These are phyloP conservation scores for Lasioglossum leucozonium DNA, from an alignment of 2,888 invertebrate genomes.

Conservation along the genomic window DNA sequence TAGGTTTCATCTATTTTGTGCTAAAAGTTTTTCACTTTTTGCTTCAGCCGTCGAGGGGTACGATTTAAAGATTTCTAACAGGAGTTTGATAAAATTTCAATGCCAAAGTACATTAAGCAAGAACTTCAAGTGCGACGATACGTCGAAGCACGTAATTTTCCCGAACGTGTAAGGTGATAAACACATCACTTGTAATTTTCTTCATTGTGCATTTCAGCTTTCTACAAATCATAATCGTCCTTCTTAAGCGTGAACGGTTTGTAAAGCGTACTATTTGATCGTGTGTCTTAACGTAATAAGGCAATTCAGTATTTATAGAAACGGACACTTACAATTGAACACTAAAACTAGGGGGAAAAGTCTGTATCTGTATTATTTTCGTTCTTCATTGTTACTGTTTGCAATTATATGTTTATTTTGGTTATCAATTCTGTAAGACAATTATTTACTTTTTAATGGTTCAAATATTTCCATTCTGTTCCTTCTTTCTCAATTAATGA, in stretches of 20 bases:
- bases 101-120: conserved; percentile 79
- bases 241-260: conserved; percentile 15
- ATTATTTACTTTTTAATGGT: background rate
- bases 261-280: conserved; percentile 16
- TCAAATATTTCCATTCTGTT: background rate
- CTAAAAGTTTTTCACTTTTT: conserved; percentile 74
- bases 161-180: conserved; percentile 5
- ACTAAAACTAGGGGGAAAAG: background rate
- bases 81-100: conserved; percentile 77
- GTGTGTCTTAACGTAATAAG: conserved; percentile 11
- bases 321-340: background rate
- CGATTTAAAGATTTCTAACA: conserved; percentile 73
- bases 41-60: conserved; percentile 74
- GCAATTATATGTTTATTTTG: conserved; percentile 11
- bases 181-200: conserved; percentile 6
- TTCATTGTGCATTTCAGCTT: conserved; percentile 33
- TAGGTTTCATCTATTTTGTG: conserved; percentile 78
- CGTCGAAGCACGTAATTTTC: conserved; percentile 17
- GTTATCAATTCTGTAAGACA: conserved; percentile 2
- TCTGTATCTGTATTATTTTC: conserved; percentile 2
- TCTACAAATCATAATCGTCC: conserved; percentile 17
- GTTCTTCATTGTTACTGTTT: conserved; percentile 12
- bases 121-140: conserved; percentile 31
- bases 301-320: conserved; percentile 26
- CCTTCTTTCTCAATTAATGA: background rate